A percentile compares a stretch with the other conserved stretches of the same genome.
phyloP scores from a whole-genome alignment of 2,113 vertebrate genomes.

The Halichoerus grypus region DNA sequence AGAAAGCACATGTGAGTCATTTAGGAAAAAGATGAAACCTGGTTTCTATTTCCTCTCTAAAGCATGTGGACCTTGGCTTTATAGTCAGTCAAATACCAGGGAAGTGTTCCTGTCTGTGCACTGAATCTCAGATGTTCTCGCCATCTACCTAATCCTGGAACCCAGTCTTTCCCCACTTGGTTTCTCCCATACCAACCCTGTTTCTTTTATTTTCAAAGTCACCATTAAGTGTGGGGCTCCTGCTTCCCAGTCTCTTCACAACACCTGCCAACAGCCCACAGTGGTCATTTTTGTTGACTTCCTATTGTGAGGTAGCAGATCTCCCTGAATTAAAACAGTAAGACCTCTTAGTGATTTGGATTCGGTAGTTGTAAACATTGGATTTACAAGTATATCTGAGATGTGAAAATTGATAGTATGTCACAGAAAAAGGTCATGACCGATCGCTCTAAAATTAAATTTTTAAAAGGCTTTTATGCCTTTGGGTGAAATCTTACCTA shows the following conservation, averaged over 20 bases:
- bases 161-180: not conserved
- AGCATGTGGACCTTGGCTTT: fast-evolving
- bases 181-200: not conserved
- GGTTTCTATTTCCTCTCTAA: not conserved
- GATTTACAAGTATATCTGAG: not conserved
- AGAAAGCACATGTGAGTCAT: not conserved
- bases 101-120: not conserved
- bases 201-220: not conserved
- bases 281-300: not conserved
- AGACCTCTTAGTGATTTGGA: not conserved
- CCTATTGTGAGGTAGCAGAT: not conserved
- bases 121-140: not conserved
- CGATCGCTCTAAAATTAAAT: not conserved
- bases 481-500: not conserved
- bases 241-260: not conserved
- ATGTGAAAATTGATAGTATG: not conserved
- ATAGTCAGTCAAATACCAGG: not conserved
- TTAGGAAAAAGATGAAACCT: too few relatives aligned
- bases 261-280: fast-evolving
- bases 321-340: not conserved
- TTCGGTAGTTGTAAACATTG: not conserved
- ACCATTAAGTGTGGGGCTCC: not conserved
- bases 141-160: not conserved
- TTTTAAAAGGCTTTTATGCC: not conserved
- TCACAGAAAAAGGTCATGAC: not conserved